A percentile compares a stretch with the other conserved stretches of the same genome.
These are phyloP conservation scores for Dynastes tityus DNA, from an alignment of 2,888 invertebrate species.

Conservation along the genomic window DNA sequence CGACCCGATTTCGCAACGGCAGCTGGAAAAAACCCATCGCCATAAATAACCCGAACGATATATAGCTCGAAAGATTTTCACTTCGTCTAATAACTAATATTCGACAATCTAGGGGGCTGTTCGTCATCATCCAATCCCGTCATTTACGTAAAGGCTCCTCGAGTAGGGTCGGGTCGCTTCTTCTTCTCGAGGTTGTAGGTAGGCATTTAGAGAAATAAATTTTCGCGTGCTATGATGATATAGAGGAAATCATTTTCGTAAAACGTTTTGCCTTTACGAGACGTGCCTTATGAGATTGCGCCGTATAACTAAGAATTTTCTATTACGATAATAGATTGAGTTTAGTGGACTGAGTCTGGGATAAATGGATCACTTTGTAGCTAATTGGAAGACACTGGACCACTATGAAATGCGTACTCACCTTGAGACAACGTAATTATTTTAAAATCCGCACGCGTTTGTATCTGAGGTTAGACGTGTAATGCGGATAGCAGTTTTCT, in stretches of 20 bases:
- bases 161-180: not conserved
- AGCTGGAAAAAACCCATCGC: not conserved
- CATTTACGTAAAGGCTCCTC: slow-evolving; percentile 25
- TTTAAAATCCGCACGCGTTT: too few relatives aligned
- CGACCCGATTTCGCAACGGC: not conserved
- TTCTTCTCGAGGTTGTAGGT: not conserved
- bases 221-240: slow-evolving; percentile 1
- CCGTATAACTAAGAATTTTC: not conserved
- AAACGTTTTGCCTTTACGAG: not conserved
- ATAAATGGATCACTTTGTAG: too few relatives aligned
- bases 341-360: too few relatives aligned
- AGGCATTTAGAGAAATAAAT: slow-evolving; percentile 9
- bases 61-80: slow-evolving; percentile 33
- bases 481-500: too few relatives aligned
- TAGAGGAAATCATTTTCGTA: slow-evolving; percentile 9
- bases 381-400: too few relatives aligned
- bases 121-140: slow-evolving; percentile 17
- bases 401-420: too few relatives aligned
- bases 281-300: not conserved
- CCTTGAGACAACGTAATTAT: too few relatives aligned
- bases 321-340: too few relatives aligned
- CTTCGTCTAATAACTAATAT: slow-evolving; percentile 34
- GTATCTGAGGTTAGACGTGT: too few relatives aligned
- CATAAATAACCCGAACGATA: slow-evolving; percentile 25
- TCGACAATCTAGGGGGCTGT: slow-evolving; percentile 10